phyloP scores from a whole-genome alignment of 2,113 vertebrate genomes.

The Petaurus breviceps region DNA sequence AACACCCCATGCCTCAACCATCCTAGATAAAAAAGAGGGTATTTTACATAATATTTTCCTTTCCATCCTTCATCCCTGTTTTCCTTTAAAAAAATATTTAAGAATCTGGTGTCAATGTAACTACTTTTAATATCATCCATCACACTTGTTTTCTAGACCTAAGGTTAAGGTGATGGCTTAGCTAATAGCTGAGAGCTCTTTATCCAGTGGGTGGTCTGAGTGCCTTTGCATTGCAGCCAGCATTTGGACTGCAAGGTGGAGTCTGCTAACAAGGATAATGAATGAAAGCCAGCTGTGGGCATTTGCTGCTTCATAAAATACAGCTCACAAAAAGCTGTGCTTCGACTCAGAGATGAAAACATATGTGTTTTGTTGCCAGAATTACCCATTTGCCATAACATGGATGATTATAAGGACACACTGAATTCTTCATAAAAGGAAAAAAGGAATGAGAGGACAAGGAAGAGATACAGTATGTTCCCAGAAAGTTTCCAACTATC shows the following conservation, averaged over 20 bases:
- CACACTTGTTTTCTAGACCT: rapidly evolving
- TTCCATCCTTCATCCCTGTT: constrained; percentile 14
- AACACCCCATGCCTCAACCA: background rate
- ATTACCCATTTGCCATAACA: too few species aligned
- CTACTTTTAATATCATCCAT: background rate
- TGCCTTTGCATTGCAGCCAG: background rate
- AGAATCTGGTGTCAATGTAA: background rate
- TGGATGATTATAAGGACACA: background rate
- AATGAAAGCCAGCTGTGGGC: background rate
- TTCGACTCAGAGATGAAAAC: background rate
- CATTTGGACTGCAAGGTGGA: background rate
- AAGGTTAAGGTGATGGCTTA: background rate
- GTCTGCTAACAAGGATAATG: background rate
- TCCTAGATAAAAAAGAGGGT: background rate
- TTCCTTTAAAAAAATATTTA: constrained; percentile 7
- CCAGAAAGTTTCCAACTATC: background rate
- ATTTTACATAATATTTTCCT: background rate
- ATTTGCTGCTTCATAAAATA: constrained; percentile 19
- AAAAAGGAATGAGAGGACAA: background rate
- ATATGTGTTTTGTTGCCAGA: background rate
- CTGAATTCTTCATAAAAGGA: background rate
- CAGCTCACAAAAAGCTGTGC: background rate
- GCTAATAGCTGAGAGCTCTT: background rate
- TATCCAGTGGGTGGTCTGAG: background rate
- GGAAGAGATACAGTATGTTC: background rate